Evolutionary conservation across 2,888 invertebrate species (phyloP).

Genomic region (Oeneis ivallda): DNA sequence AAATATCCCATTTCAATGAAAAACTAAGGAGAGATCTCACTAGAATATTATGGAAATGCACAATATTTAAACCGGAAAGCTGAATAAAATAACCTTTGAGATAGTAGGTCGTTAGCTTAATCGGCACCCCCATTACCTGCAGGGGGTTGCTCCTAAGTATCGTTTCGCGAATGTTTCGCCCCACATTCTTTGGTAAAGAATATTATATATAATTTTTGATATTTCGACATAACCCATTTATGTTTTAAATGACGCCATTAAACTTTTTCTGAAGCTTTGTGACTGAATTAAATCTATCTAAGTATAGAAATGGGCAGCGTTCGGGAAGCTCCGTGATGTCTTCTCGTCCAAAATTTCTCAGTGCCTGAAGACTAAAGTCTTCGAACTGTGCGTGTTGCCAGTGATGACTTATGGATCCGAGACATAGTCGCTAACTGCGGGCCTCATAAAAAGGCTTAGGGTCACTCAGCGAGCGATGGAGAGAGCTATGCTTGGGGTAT

Average conservation of each 20-base stretch:
- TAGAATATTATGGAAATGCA: slow-evolving; percentile 31
- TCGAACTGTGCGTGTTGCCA: too few species aligned
- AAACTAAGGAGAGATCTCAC: slow-evolving; percentile 8
- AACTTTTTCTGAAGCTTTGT: neutral
- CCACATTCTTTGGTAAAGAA: slow-evolving; percentile 18
- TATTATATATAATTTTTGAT: too few species aligned
- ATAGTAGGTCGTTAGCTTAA: slow-evolving; percentile 37
- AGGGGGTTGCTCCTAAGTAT: slow-evolving; percentile 32
- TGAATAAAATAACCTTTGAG: slow-evolving; percentile 36
- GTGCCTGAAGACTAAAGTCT: too few species aligned
- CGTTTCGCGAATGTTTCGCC: slow-evolving; percentile 28
- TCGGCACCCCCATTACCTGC: slow-evolving; percentile 38
- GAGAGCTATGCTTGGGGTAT: too few species aligned
- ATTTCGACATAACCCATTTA: slow-evolving; percentile 13
- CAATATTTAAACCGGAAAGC: slow-evolving; percentile 34
- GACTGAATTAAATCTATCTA: neutral
- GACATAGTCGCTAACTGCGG: too few species aligned
- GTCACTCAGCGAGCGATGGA: too few species aligned
- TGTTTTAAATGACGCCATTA: neutral
- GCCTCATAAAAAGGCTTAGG: too few species aligned
- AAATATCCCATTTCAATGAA: neutral
- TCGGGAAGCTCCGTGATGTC: too few species aligned
- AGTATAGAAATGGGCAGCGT: too few species aligned
- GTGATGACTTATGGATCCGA: too few species aligned
- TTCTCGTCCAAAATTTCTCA: too few species aligned